Percentiles rank a stretch among this genome's conserved stretches.
Conservation (phyloP, 2,797 vertebrate genomes). For the Falco naumanni region DNA sequence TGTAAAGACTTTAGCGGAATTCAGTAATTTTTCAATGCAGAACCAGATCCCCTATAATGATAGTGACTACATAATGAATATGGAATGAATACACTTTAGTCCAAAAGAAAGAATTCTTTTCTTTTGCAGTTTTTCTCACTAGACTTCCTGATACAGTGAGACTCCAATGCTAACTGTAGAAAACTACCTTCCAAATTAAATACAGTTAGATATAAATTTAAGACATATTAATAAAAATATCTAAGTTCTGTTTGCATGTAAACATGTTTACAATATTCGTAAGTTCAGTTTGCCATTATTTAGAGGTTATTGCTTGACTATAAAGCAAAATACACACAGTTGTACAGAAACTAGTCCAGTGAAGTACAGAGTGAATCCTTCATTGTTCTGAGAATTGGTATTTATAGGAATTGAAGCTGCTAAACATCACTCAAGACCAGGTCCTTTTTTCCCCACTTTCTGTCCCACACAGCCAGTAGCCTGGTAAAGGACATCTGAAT, state of each 20-base stretch:
- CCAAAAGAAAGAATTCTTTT: neutral
- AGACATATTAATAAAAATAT: neutral
- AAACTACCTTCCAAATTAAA: neutral
- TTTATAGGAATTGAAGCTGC: neutral
- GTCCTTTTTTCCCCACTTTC: neutral
- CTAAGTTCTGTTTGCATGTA: neutral
- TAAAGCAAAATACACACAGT: neutral
- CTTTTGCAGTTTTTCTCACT: neutral
- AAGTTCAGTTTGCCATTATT: neutral
- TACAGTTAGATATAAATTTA: neutral
- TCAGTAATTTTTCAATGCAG: neutral
- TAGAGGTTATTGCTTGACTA: neutral
- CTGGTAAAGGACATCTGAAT: neutral
- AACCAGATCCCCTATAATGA: neutral
- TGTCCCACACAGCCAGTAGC: neutral
- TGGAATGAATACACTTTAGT: neutral
- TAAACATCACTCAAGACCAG: neutral
- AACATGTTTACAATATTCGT: neutral
- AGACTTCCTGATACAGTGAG: neutral
- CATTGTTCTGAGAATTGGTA: neutral
- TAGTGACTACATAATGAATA: neutral
- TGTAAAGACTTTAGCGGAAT: neutral
- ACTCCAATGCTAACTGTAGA: neutral
- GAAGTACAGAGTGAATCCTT: neutral
- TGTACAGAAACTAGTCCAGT: neutral